These are phyloP conservation scores for Python bivittatus DNA, from an alignment of 2,113 vertebrate genomes.

Conservation along the genomic window DNA sequence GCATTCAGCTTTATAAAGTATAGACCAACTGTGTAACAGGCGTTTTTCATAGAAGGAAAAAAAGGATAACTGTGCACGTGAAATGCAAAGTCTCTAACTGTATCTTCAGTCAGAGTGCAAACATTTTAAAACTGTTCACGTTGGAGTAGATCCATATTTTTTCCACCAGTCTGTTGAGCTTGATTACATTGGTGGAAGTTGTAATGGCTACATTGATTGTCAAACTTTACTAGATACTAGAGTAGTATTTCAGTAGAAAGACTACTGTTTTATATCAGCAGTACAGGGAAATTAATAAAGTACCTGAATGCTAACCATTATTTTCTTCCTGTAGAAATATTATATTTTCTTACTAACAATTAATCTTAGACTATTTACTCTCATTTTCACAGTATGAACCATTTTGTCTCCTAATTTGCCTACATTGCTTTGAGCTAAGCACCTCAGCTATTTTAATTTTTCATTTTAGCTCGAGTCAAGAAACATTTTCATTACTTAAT, in stretches of 20 bases:
- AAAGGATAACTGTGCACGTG: slow-evolving; percentile 27
- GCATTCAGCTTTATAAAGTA: slow-evolving; percentile 49
- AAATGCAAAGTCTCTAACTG: slow-evolving; percentile 25
- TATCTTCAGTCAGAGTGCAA: slow-evolving; percentile 13
- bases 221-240: not conserved
- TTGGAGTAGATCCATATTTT: slow-evolving; percentile 6
- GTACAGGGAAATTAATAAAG: not conserved
- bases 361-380: slow-evolving; percentile 78
- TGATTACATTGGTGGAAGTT: not conserved
- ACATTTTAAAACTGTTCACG: slow-evolving; percentile 20
- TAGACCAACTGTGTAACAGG: slow-evolving; percentile 33
- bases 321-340: slow-evolving; percentile 56
- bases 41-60: slow-evolving; percentile 37
- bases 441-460: slow-evolving; percentile 76
- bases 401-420: slow-evolving; percentile 76
- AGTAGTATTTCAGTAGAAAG: slow-evolving; percentile 12
- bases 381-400: slow-evolving; percentile 70
- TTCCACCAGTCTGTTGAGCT: not conserved
- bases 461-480: slow-evolving; percentile 69
- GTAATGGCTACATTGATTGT: not conserved
- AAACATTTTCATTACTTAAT: slow-evolving; percentile 68
- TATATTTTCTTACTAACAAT: slow-evolving; percentile 62
- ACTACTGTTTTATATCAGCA: not conserved
- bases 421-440: slow-evolving; percentile 76
- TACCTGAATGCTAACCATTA: slow-evolving; percentile 40